Evolutionary conservation across 92 coral and sea anemone species (phyloP).

Genomic region (Zoanthus solanderi): DNA sequence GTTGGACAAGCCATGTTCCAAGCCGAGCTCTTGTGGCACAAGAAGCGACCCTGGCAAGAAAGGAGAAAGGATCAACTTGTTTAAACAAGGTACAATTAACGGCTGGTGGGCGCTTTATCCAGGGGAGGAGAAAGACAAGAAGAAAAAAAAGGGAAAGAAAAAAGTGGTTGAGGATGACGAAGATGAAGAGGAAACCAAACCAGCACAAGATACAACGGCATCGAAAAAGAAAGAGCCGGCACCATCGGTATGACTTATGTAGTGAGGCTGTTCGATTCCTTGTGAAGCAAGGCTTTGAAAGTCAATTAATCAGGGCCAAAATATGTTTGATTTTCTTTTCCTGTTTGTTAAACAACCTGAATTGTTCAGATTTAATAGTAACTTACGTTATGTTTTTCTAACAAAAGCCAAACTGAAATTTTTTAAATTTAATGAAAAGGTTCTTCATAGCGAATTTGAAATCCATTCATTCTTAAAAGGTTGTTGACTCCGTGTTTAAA

Average conservation of each 20-base stretch:
- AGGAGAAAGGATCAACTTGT: slow-evolving; percentile 35
- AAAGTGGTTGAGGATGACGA: slow-evolving; percentile 6
- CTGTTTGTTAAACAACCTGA: neutral
- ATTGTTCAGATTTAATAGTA: too few relatives aligned
- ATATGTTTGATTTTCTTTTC: neutral
- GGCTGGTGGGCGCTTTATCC: slow-evolving; percentile 53
- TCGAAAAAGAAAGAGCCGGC: slow-evolving; percentile 64
- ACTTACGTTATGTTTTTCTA: too few relatives aligned
- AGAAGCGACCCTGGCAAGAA: slow-evolving; percentile 61
- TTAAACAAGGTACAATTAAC: slow-evolving; percentile 21
- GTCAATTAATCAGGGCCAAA: neutral
- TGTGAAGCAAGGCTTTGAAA: neutral
- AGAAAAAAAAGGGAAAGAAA: slow-evolving; percentile 10
- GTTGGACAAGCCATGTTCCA: slow-evolving; percentile 57
- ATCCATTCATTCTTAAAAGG: neutral
- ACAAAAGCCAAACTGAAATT: neutral
- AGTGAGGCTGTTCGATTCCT: neutral
- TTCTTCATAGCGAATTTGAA: neutral
- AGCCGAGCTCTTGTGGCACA: slow-evolving; percentile 55
- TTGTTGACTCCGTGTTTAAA: neutral
- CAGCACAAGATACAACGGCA: slow-evolving; percentile 23
- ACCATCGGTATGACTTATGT: slow-evolving; percentile 47
- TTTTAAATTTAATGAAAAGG: neutral
- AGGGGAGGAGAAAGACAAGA: slow-evolving; percentile 31
- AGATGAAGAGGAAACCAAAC: slow-evolving; percentile 19